phyloP scores from a whole-genome alignment of 2,888 invertebrate genomes.

The Chaetogeoica ovagalla region DNA sequence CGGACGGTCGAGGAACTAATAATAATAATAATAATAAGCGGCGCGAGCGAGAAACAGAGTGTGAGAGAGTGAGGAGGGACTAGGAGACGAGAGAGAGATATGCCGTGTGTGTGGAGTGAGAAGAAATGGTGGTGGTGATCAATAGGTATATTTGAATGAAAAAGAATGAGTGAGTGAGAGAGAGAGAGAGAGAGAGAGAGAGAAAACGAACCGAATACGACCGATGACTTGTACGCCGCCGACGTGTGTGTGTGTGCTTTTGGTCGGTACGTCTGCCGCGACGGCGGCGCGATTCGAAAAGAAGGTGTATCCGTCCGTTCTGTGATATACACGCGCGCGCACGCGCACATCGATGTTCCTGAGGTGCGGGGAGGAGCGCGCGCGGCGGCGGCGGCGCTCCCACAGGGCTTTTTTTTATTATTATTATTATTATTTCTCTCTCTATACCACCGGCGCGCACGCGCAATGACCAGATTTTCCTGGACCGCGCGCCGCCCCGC shows the following conservation, averaged over 20 bases:
- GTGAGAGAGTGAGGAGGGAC: not conserved
- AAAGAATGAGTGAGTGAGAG: too few species aligned
- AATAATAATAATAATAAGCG: too few species aligned
- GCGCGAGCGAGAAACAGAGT: too few species aligned
- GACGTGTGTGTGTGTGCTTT: conserved; percentile 40
- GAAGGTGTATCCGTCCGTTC: conserved; percentile 41
- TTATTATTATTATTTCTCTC: too few species aligned
- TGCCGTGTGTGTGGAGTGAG: too few species aligned
- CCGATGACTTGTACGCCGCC: conserved; percentile 41
- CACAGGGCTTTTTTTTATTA: conserved; percentile 48
- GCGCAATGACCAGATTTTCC: conserved; percentile 50
- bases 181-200: not conserved
- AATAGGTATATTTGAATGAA: too few species aligned
- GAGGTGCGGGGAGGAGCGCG: conserved; percentile 1
- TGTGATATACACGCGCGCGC: not conserved
- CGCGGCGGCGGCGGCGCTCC: conserved; percentile 47
- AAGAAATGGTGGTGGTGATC: too few species aligned
- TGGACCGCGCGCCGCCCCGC: conserved; percentile 14
- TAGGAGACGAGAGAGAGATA: too few species aligned
- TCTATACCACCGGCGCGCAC: conserved; percentile 17
- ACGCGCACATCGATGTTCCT: not conserved
- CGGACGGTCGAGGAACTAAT: conserved; percentile 38
- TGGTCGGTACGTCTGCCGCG: conserved; percentile 38
- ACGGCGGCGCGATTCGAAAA: conserved; percentile 32
- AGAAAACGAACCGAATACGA: conserved; percentile 33